These are phyloP conservation scores for Phycodurus eques DNA, from an alignment of 2,113 vertebrate genomes.

Conservation along the genomic window DNA sequence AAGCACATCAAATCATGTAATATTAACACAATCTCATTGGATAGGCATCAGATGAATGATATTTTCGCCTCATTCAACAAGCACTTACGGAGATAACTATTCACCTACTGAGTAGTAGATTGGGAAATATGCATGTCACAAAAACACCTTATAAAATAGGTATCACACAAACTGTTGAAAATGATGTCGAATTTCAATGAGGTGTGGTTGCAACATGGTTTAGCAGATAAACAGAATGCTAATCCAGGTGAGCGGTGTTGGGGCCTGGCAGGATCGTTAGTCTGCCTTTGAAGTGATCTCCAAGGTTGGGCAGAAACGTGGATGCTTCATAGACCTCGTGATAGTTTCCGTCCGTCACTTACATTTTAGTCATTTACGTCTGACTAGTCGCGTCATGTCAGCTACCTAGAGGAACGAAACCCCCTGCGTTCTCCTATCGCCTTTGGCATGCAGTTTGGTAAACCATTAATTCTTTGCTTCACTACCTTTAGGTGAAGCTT, in stretches of 20 bases:
- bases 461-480: constrained; percentile 97
- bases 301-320: constrained; percentile 92
- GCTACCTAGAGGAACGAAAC: constrained; percentile 89
- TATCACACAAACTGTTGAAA: constrained; percentile 28
- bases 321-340: constrained; percentile 99
- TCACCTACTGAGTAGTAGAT: constrained; percentile 61
- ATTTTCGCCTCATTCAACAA: constrained; percentile 69
- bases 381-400: constrained; percentile 99
- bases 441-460: constrained; percentile 80
- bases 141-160: not conserved
- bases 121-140: constrained; percentile 36
- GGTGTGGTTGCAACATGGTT: constrained; percentile 53
- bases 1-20: constrained; percentile 46
- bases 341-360: constrained; percentile 98
- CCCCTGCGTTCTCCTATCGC: constrained; percentile 78
- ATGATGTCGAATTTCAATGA: constrained; percentile 30
- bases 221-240: constrained; percentile 80
- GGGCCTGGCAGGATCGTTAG: constrained; percentile 89
- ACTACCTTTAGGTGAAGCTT: constrained; percentile 93
- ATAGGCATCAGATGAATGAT: constrained; percentile 25
- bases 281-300: constrained; percentile 95
- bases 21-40: constrained; percentile 44
- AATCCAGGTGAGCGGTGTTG: constrained; percentile 79
- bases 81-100: constrained; percentile 70
- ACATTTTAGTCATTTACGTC: constrained; percentile 85